Base-by-base conservation (phyloP, 1,140 invertebrate genomes). In the Atta texana region DNA sequence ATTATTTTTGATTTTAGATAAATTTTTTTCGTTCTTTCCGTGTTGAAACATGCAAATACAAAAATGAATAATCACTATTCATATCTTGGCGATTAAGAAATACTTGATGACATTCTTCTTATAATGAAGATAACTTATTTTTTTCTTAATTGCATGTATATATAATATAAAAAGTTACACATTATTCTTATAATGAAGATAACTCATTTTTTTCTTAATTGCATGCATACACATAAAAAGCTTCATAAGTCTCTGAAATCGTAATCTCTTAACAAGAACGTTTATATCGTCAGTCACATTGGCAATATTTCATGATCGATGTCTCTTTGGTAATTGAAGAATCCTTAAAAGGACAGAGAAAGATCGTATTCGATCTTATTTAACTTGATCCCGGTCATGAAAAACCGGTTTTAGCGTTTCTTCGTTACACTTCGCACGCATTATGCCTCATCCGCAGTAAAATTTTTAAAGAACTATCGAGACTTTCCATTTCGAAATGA, bases 351-450 rank as follows among this genome's bases (percentile, higher is more conserved):
- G 49, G 64, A 81, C 77, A 16, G 31, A 44, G 49, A 81, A 69
- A 18, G 51, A 81, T 81, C 39, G 49, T 44, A 21, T 68, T 81
- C 49, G 77, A 69, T 69, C 64, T 81, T 81, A 69, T 69, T 81
- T 69, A 69, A 81, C 28, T 69, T 69, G 64, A 49, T 18, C n/a
- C n/a, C 78, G 64, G 66, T 81, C 66, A 55, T 69, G 51, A 81
- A 55, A 69, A 51, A 81, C 63, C 77, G 77, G 63, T 81, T 77
- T 44, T n/a, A 55, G 5, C 49, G 71, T 74, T 81, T 59, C 78
- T 57, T 69, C 64, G 51, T 71, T 81, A 18, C 51, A 55, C 16
- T 81, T 71, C 18, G 18, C 49, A 68, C 49, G 24, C 49, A 34
- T 68, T 68, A n/a, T 51, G 21, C 14, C 57, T 34, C 75, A 63